Conservation (phyloP, 2,888 invertebrate genomes). For the Thyatira batis region DNA sequence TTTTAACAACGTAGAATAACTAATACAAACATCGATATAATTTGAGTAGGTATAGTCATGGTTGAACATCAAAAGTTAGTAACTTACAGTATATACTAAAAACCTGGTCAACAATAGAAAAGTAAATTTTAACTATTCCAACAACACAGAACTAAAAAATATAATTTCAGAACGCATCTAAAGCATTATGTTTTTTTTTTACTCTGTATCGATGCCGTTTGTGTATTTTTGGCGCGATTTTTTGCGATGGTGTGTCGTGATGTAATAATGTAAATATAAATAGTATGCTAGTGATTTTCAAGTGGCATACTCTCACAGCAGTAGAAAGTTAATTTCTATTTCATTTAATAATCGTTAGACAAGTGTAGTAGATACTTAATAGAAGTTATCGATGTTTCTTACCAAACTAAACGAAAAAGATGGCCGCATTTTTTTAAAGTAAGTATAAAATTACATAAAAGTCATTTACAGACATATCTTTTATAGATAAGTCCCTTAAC, state of each 20-base stretch:
- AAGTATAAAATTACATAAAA: background rate
- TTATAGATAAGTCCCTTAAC: constrained; percentile 2
- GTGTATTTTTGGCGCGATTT: constrained; percentile 47
- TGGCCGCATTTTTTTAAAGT: background rate
- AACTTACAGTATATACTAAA: no score
- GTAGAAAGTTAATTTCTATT: constrained; percentile 6
- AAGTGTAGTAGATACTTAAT: no score
- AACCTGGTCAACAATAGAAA: background rate
- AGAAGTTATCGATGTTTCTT: background rate
- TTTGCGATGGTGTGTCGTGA: constrained; percentile 26
- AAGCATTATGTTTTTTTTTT: constrained; percentile 39
- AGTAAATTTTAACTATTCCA: no score
- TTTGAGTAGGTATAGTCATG: no score
- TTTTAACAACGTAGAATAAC: no score
- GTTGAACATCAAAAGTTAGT: no score
- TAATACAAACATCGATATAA: no score
- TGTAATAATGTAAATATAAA: constrained; percentile 35
- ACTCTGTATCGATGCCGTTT: constrained; percentile 43
- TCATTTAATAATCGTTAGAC: no score
- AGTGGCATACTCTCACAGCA: constrained; percentile 12
- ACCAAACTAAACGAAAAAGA: background rate
- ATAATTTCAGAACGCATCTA: constrained; percentile 39
- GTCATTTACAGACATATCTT: constrained; percentile 1
- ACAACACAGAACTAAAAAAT: constrained; percentile 10
- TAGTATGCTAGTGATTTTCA: background rate